A percentile compares a stretch with the other conserved stretches of the same genome.
Conservation (phyloP, 2,113 vertebrate species). For the Meriones unguiculatus region DNA sequence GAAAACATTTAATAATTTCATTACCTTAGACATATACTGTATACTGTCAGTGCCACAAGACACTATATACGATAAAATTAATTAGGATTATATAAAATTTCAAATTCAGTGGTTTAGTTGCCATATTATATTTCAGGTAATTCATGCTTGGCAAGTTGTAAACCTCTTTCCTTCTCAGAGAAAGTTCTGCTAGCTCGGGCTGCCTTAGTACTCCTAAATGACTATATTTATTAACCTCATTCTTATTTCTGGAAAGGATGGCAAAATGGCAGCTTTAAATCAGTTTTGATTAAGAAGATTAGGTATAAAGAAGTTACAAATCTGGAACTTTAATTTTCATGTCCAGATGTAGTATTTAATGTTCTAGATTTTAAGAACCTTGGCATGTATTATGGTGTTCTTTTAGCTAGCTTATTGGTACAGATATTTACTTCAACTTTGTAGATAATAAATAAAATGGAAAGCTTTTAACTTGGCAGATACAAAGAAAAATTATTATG, state of each 20-base stretch:
- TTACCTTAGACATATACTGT: neutral
- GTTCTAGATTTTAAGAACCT: neutral
- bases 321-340: conserved; percentile 14
- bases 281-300: conserved; percentile 16
- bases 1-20: conserved; percentile 48
- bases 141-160: neutral
- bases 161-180: neutral
- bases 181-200: neutral
- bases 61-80: conserved; percentile 12
- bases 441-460: conserved; percentile 40
- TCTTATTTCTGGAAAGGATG: conserved; percentile 34
- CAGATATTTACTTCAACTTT: conserved; percentile 10
- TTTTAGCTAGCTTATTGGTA: neutral
- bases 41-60: neutral
- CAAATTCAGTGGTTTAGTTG: neutral
- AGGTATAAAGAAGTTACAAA: neutral
- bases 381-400: neutral
- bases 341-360: neutral
- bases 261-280: neutral
- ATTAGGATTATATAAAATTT: conserved; percentile 8
- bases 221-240: neutral
- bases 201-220: neutral
- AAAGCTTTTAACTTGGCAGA: conserved; percentile 11
- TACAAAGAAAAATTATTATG: neutral
- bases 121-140: neutral